Conservation (phyloP, 2,797 vertebrate species). For the Crypturellus tataupa region DNA sequence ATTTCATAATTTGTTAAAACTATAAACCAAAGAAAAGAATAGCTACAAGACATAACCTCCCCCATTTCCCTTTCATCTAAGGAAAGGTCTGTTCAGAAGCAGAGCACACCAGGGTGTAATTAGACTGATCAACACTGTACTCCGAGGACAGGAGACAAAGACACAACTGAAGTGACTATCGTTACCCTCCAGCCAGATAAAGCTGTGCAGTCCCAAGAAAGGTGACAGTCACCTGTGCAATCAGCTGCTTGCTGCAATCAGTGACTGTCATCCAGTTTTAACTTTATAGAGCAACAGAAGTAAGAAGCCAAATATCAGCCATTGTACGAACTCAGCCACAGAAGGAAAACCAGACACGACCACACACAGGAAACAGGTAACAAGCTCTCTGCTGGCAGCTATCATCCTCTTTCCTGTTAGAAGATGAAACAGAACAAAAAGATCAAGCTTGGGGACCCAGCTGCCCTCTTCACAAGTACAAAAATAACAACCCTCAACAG, state of each 20-base stretch:
- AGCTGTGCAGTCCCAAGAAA: neutral
- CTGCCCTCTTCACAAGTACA: neutral
- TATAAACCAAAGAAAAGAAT: neutral
- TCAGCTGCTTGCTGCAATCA: neutral
- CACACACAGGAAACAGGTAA: neutral
- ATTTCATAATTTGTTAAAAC: neutral
- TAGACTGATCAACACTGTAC: neutral
- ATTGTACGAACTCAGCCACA: neutral
- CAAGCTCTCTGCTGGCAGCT: neutral
- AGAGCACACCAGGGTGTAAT: neutral
- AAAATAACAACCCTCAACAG: fast-evolving
- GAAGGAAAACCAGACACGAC: neutral
- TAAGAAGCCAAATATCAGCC: neutral
- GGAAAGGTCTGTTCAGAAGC: neutral
- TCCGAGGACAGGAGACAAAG: neutral
- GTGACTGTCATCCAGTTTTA: neutral
- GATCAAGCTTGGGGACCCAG: neutral
- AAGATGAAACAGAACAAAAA: neutral
- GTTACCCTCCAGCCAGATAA: neutral
- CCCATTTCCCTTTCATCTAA: neutral
- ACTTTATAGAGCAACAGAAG: neutral
- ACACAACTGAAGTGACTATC: neutral
- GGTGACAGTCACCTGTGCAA: neutral
- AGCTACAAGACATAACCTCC: neutral
- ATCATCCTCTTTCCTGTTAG: neutral